These are phyloP conservation scores for Mesocentrotus franciscanus DNA, from an alignment of 53 echinoderm and acorn worm genomes.

Conservation along the genomic window DNA sequence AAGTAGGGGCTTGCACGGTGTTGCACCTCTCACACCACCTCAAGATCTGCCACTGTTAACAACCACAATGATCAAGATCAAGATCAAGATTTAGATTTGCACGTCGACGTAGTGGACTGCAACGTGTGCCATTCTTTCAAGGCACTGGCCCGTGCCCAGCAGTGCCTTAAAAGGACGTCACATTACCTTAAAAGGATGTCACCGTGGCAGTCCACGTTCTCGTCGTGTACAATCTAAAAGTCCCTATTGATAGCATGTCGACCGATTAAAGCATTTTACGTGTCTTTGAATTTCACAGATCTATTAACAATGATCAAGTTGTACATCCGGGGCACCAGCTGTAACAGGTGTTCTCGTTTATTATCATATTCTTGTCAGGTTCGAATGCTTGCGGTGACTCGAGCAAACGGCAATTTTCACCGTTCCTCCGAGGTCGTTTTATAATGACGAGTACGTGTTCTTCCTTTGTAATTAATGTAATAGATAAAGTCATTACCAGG, in stretches of 20 bases:
- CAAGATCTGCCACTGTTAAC: background rate
- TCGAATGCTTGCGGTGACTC: background rate
- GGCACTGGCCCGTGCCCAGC: too few relatives aligned
- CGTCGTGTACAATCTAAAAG: too few relatives aligned
- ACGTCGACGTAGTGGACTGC: too few relatives aligned
- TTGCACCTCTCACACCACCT: background rate
- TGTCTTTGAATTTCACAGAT: background rate
- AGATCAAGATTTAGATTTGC: too few relatives aligned
- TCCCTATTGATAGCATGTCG: background rate
- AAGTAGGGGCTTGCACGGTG: background rate
- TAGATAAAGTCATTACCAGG: background rate
- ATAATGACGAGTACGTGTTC: background rate
- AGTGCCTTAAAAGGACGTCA: too few relatives aligned
- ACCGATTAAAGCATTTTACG: background rate
- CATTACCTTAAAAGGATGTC: too few relatives aligned
- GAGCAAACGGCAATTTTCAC: background rate
- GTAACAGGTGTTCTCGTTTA: conserved; percentile 8
- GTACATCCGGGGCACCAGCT: background rate
- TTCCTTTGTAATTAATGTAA: background rate
- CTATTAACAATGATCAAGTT: background rate
- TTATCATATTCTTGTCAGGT: background rate
- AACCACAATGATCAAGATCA: too few relatives aligned
- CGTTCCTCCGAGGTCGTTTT: background rate
- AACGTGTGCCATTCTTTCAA: too few relatives aligned
- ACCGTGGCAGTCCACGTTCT: too few relatives aligned